Percentiles rank a stretch among this genome's conserved stretches.
Conservation (phyloP, 2,888 invertebrate species). For the Agriopis marginaria region DNA sequence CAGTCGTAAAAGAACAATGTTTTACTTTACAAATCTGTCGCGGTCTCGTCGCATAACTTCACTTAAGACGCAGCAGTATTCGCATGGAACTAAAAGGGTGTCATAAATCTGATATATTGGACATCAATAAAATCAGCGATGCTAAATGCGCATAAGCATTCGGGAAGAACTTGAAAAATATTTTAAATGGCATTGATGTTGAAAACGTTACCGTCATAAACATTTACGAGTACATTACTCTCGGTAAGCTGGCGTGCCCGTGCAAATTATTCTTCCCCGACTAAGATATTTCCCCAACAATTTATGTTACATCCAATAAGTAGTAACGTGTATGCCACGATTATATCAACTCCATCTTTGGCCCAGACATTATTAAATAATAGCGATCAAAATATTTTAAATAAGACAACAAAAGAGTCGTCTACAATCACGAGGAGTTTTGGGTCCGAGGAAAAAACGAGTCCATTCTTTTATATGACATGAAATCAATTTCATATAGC, state of each 20-base stretch:
- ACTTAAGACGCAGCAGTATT: constrained; percentile 51
- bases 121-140: constrained; percentile 66
- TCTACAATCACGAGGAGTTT: constrained; percentile 45
- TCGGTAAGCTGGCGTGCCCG: constrained; percentile 69
- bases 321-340: constrained; percentile 46
- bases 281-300: constrained; percentile 49
- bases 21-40: constrained; percentile 21
- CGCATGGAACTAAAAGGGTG: constrained; percentile 56
- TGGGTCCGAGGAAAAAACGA: constrained; percentile 40
- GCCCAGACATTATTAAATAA: constrained; percentile 41
- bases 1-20: constrained; percentile 24
- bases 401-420: constrained; percentile 42
- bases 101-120: constrained; percentile 70
- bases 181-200: constrained; percentile 74
- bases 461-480: constrained; percentile 62
- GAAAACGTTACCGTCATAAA: constrained; percentile 78
- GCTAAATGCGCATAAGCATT: constrained; percentile 57
- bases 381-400: constrained; percentile 58
- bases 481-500: constrained; percentile 74
- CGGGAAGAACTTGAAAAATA: constrained; percentile 68
- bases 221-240: constrained; percentile 85
- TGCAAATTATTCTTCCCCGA: constrained; percentile 68
- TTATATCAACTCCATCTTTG: constrained; percentile 45
- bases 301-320: constrained; percentile 54
- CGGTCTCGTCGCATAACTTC: constrained; percentile 26